Percentiles rank a stretch among this genome's conserved stretches.
Conservation (phyloP, 2,113 vertebrate species). For the Zosterops borbonicus region DNA sequence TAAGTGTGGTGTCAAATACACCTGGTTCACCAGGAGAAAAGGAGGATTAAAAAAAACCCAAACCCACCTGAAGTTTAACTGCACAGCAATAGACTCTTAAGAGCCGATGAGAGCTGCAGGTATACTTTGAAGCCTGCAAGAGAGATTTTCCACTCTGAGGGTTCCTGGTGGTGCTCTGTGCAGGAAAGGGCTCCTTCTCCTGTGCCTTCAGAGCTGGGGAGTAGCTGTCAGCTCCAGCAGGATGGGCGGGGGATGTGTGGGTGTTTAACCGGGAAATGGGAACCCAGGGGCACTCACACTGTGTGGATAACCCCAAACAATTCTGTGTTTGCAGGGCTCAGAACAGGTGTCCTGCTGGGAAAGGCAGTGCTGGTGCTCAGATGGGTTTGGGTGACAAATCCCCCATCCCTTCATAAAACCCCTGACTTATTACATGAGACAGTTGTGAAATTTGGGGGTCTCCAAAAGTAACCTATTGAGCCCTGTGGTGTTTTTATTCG, state of each 20-base stretch:
- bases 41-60: not conserved
- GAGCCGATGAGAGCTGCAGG: not conserved
- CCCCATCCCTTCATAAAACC: fast-evolving
- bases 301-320: not conserved
- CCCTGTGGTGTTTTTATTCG: not conserved
- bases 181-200: not conserved
- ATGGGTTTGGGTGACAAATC: not conserved
- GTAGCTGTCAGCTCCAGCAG: not conserved
- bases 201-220: not conserved
- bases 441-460: not conserved
- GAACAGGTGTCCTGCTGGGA: not conserved
- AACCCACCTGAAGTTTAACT: not conserved
- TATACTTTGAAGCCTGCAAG: not conserved
- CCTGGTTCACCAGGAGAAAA: not conserved
- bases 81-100: not conserved
- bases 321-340: not conserved
- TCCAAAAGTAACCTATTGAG: not conserved
- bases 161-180: not conserved
- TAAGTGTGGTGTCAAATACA: not conserved
- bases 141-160: not conserved
- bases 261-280: not conserved
- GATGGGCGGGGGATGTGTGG: not conserved
- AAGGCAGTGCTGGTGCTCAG: not conserved
- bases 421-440: no score
- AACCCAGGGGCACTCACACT: not conserved